Evolutionary conservation across 2,113 vertebrate genomes (phyloP), one percentile per base, ranked within the genome.

Genomic region (Meriones unguiculatus): DNA sequence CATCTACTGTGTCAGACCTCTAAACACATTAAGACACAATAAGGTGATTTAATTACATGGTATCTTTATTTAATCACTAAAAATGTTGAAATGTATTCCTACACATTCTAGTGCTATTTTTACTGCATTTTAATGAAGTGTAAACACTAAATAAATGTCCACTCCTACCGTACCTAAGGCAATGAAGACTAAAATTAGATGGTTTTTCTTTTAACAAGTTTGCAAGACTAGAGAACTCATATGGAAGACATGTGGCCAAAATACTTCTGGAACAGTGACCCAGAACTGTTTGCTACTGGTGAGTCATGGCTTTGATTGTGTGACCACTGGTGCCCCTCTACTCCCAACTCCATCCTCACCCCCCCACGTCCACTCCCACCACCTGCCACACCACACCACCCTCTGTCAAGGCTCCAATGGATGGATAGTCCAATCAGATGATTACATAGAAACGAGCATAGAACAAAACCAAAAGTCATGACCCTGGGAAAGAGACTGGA

Each of bases 41-140:
- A 54, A 84, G 57, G 4, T n/a, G n/a, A 86, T 50, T 73, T 35
- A 59, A 87, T 92, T 46, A 73, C 25, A 67, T 46, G 12, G 20
- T 85, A 17, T 70, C 2, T 15, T 57, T 85, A 92, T 73, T 88
- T 88, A 96, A 92, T 22, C 38, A 46, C 92, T 88, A 59, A 93
- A 95, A 90, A 5, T 65, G n/a, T 69, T 78, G 10, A 87, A 82
- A 38, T 57, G 52, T 32, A 62, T 52, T 54, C 18, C 2, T 52
- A 41, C 35, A 41, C 59, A 62, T 41, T 10, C 62, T 24, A 87
- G 2, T 32, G 46, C 41, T 65, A 75, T 41, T 41, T 57, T 75
- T 38, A 73, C 25, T 80, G 35, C 20, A 65, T 85, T 93, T 93
- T 95, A 90, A 65, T 84, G 28, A 54, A 89, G 72, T 89, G 11